Evolutionary conservation across 2,797 vertebrate genomes (phyloP).

Genomic region (Enteromius radiatus): DNA sequence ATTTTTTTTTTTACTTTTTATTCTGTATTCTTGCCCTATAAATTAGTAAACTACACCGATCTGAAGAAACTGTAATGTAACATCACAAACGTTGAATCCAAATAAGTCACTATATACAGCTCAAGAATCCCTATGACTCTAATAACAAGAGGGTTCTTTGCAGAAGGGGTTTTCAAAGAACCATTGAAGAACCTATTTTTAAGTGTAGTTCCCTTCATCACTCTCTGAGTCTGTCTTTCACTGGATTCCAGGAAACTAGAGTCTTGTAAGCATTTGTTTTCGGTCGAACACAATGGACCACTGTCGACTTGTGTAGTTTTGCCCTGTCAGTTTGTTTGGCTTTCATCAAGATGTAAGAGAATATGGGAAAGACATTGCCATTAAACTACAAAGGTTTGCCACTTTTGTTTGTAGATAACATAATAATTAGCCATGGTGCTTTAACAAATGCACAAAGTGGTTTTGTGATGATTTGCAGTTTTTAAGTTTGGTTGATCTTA

Average conservation of each 20-base stretch:
- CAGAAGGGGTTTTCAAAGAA: background rate
- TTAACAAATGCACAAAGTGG: background rate
- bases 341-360: conserved; percentile 18
- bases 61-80: background rate
- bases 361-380: conserved; percentile 6
- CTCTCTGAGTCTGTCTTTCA: background rate
- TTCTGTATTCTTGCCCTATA: background rate
- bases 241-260: conserved; percentile 1
- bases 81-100: background rate
- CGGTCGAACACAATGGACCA: background rate
- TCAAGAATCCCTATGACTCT: background rate
- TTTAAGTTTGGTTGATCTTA: background rate
- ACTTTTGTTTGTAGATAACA: conserved; percentile 1
- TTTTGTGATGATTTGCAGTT: conserved; percentile 1
- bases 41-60: background rate
- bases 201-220: background rate
- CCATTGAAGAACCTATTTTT: background rate
- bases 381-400: conserved; percentile 14
- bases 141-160: background rate
- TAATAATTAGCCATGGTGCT: background rate
- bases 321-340: conserved; percentile 23
- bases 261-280: conserved; percentile 2
- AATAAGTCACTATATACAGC: background rate
- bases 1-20: background rate
- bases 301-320: conserved; percentile 17